Base-by-base conservation (phyloP, 1,140 invertebrate genomes). In the Aphaenogaster ashmeadi region DNA sequence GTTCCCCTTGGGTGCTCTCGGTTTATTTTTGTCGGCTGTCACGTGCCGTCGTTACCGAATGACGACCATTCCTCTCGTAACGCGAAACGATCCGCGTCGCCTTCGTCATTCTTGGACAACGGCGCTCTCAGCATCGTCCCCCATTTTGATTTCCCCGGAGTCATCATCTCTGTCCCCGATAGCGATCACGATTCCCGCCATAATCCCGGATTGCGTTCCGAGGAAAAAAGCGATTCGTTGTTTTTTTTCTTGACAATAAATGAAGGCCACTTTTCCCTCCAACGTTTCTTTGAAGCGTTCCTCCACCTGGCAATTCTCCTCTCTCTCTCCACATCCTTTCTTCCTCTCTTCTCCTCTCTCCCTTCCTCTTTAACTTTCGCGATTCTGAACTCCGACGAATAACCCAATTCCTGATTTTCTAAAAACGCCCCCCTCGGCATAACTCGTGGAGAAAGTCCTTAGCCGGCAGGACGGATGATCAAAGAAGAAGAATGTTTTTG, bases 131-230 rank as follows among this genome's bases (percentile, higher is more conserved):
- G 33, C 33, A 50, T 58, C 64, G 38, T 72, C 27, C 44, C 33
- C 52, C 66, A 66, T 86, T 88, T 85, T 79, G 66, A 89, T 88
- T 86, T 89, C 80, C 80, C 80, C n/a, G 13, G 87, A 56, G 87
- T 88, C 62, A 79, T 85, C 72, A 21, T 66, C 27, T 58, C 60
- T 88, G 50, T 77, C 54, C 41, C 0, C 33, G 79, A 88, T 78
- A 72, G 36, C 72, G 79, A 72, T 78, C 41, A 13, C 81, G 50
- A 67, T 78, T 79, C 5, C 56, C 18, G 47, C 47, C 33, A 52
- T 52, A 62, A 71, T 78, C 27, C 33, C 21, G 44, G 52, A 72
- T n/a, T 44, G 8, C 47, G 7, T 50, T 71, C 44, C 15, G 27
- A 21, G 50, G 3, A n/a, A 67, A 11, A 47, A 15, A 69, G n/a